Conservation (phyloP, 2,113 vertebrate species). For the Athene cunicularia region DNA sequence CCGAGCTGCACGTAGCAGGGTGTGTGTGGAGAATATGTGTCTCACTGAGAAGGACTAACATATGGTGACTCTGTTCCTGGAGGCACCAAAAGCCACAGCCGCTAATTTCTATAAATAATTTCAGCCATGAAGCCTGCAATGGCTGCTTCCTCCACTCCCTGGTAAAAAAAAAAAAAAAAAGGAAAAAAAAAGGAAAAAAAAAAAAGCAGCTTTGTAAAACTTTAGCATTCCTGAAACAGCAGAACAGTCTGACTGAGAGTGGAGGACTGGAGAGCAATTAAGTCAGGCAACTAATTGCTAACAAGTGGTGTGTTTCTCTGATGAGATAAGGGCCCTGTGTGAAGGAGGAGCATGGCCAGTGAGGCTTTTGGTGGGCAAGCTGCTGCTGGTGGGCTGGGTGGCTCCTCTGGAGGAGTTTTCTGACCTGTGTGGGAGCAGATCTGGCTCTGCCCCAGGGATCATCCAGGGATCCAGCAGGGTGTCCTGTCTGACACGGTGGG, state of each 20-base stretch:
- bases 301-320: background rate
- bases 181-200: no score
- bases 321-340: background rate
- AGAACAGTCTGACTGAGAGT: background rate
- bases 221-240: constrained; percentile 43
- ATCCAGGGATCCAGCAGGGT: background rate
- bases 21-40: background rate
- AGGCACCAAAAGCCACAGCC: constrained; percentile 53
- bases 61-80: constrained; percentile 58
- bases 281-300: constrained; percentile 44
- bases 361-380: background rate
- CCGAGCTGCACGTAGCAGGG: background rate
- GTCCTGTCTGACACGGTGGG: no score
- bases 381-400: background rate
- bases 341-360: rapidly evolving
- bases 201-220: constrained; percentile 34
- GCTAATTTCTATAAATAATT: constrained; percentile 75
- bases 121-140: constrained; percentile 46
- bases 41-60: background rate
- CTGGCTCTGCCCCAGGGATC: background rate
- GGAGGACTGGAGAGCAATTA: constrained; percentile 40
- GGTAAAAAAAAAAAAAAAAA: background rate
- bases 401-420: background rate
- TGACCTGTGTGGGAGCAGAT: background rate
- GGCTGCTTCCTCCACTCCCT: constrained; percentile 4